These are phyloP conservation scores for Trachelus troglodyta DNA, from an alignment of 2,888 invertebrate genomes.

Conservation along the genomic window DNA sequence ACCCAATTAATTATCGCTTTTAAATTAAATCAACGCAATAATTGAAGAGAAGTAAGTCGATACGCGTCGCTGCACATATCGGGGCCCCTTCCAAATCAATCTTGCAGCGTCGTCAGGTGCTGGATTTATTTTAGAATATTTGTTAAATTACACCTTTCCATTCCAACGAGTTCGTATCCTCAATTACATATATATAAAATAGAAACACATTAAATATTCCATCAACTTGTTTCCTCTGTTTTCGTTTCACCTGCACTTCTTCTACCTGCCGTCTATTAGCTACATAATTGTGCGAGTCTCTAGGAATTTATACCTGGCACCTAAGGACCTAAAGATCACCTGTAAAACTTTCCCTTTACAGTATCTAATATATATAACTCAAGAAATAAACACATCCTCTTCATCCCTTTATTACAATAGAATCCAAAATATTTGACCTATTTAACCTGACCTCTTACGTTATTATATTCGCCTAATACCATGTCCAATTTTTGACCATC, in stretches of 20 bases:
- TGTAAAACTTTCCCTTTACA: background rate
- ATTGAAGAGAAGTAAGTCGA: background rate
- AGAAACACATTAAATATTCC: background rate
- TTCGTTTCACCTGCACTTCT: background rate
- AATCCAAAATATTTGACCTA: background rate
- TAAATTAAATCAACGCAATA: background rate
- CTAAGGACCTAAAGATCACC: background rate
- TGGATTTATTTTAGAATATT: background rate
- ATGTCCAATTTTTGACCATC: background rate
- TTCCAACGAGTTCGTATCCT: background rate
- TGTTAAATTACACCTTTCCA: background rate
- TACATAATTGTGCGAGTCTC: background rate
- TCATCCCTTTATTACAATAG: background rate
- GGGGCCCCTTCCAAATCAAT: background rate
- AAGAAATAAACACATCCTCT: background rate
- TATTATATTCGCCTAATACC: background rate
- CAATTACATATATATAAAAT: background rate
- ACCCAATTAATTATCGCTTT: background rate
- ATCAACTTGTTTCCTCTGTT: background rate
- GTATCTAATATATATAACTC: background rate
- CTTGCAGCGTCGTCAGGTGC: background rate
- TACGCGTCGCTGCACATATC: background rate
- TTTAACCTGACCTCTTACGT: background rate
- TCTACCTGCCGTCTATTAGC: background rate
- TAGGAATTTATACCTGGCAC: background rate